Evolutionary conservation across 2,797 vertebrate genomes (phyloP).

Genomic region (Scyliorhinus canicula): DNA sequence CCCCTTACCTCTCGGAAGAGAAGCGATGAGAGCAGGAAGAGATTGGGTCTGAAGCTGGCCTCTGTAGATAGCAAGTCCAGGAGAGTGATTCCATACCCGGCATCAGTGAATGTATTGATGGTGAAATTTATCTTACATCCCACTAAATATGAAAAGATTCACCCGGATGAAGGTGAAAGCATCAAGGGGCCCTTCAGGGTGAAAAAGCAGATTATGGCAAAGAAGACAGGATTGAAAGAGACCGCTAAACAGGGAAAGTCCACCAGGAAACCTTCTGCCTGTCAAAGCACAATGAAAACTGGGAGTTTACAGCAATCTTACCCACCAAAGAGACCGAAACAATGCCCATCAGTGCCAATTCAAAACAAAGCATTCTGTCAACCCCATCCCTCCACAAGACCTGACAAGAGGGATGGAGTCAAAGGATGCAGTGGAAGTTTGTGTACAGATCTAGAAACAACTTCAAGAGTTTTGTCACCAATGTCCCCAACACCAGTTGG

Average conservation of each 20-base stretch:
- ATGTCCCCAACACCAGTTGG: neutral
- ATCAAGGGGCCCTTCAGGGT: slow-evolving; percentile 40
- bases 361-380: neutral
- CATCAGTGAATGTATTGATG: slow-evolving; percentile 51
- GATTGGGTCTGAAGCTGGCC: neutral
- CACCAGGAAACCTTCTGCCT: neutral
- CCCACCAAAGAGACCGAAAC: neutral
- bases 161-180: slow-evolving; percentile 52
- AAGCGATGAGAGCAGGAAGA: neutral
- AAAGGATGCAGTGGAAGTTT: neutral
- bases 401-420: neutral
- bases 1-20: neutral
- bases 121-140: slow-evolving; percentile 72
- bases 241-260: neutral
- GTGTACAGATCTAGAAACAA: neutral
- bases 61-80: slow-evolving; percentile 38
- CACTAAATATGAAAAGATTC: slow-evolving; percentile 62
- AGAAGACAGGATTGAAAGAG: neutral
- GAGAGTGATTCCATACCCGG: slow-evolving; percentile 46
- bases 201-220: neutral
- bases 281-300: neutral
- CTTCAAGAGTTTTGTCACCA: neutral
- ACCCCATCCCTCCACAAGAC: neutral
- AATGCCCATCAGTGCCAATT: neutral
- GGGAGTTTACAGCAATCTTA: neutral